Evolutionary conservation across 2,797 vertebrate species (phyloP).

Genomic region (Xenops minutus): DNA sequence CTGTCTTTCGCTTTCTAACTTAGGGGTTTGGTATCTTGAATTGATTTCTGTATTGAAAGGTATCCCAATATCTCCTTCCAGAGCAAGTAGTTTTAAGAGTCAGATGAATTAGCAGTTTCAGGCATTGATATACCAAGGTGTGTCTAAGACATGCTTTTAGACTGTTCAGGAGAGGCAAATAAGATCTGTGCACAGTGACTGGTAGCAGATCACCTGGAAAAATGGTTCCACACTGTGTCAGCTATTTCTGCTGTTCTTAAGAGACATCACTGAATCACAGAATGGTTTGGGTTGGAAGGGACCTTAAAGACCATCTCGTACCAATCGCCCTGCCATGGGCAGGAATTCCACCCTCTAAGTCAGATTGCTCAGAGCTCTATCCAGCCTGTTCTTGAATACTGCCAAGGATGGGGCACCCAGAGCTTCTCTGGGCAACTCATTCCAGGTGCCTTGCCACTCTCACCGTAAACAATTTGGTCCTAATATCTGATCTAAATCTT

Average conservation of each 20-base stretch:
- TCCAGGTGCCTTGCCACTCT: neutral
- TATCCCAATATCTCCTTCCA: neutral
- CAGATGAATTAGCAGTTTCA: neutral
- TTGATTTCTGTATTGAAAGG: neutral
- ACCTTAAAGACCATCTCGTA: rapidly evolving
- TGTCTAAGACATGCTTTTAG: neutral
- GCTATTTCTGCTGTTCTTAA: neutral
- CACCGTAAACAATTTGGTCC: neutral
- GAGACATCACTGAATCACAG: neutral
- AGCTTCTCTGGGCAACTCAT: neutral
- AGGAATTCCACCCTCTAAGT: neutral
- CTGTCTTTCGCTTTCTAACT: neutral
- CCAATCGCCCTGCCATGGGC: too few species aligned
- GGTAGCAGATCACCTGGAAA: neutral
- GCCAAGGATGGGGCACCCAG: neutral
- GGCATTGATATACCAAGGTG: neutral
- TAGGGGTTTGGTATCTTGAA: neutral
- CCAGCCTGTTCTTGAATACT: neutral
- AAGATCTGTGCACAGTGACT: neutral
- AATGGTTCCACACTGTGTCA: neutral
- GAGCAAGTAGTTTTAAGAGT: neutral
- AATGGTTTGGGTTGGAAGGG: neutral
- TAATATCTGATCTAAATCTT: neutral
- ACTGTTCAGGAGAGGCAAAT: neutral
- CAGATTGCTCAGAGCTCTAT: neutral